These are phyloP conservation scores for Hydriomena furcata DNA, from an alignment of 2,888 invertebrate species.

Conservation along the genomic window DNA sequence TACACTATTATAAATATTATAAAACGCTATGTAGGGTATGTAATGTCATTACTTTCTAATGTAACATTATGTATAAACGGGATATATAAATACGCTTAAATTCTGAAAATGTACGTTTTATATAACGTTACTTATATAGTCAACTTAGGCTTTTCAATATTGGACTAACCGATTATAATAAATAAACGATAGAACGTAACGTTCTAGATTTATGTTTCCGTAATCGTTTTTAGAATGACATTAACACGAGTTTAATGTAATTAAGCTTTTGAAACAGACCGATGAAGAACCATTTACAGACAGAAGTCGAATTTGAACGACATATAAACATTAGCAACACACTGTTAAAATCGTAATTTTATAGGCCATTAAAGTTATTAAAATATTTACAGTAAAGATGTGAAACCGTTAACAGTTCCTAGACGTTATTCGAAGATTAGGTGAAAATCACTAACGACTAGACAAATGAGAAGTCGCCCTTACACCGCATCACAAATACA, in stretches of 20 bases:
- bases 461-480: conserved; percentile 50
- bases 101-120: conserved; percentile 30
- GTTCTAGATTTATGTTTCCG: neutral
- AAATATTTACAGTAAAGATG: conserved; percentile 80
- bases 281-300: conserved; percentile 35
- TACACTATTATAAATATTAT: conserved; percentile 36
- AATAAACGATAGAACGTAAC: neutral
- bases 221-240: neutral
- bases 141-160: neutral
- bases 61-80: conserved; percentile 32
- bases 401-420: conserved; percentile 74
- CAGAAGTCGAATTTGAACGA: conserved; percentile 69
- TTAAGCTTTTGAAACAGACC: conserved; percentile 45
- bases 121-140: conserved; percentile 18
- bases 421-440: conserved; percentile 76
- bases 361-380: conserved; percentile 78
- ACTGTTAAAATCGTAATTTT: conserved; percentile 67
- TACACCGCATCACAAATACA: conserved; percentile 30
- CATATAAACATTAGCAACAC: conserved; percentile 72
- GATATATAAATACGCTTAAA: conserved; percentile 33
- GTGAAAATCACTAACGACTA: conserved; percentile 76
- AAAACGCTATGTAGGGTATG: conserved; percentile 31
- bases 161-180: neutral
- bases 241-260: conserved; percentile 23
- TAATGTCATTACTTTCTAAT: conserved; percentile 31